A percentile compares a stretch with the other conserved stretches of the same genome.
Evolutionary conservation across 2,888 invertebrate species (phyloP).

Genomic region (Melieria picta): DNA sequence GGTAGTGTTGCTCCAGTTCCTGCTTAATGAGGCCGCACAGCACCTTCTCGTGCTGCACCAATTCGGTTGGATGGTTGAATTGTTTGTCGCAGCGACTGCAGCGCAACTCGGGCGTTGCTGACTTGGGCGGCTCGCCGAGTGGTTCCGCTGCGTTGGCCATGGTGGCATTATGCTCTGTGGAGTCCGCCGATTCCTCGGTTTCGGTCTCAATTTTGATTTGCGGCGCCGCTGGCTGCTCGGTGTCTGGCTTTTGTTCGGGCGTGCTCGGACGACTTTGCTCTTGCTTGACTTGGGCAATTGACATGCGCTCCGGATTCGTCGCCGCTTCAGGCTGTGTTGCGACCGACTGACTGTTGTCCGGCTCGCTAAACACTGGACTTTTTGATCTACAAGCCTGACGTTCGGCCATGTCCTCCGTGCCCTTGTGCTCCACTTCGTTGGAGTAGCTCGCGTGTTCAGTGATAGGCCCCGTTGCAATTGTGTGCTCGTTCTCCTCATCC

Average conservation of each 20-base stretch:
- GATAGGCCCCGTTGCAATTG: slow-evolving; percentile 55
- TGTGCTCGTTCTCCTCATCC: slow-evolving; percentile 65
- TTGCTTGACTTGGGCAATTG: slow-evolving; percentile 41
- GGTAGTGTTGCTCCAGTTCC: slow-evolving; percentile 76
- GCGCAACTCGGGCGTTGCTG: slow-evolving; percentile 57
- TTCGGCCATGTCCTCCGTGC: background rate
- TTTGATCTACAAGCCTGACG: background rate
- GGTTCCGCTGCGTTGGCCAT: background rate
- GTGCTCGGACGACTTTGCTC: slow-evolving; percentile 59
- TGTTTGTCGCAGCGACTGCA: slow-evolving; percentile 72
- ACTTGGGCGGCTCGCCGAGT: background rate
- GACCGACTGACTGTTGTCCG: slow-evolving; percentile 30
- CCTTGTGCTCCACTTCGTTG: slow-evolving; percentile 64
- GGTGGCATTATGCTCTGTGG: background rate
- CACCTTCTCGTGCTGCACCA: slow-evolving; percentile 79
- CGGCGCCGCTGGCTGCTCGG: slow-evolving; percentile 28
- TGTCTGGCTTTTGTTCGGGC: slow-evolving; percentile 34
- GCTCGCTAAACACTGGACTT: background rate
- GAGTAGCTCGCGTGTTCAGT: background rate
- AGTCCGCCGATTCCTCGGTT: slow-evolving; percentile 8
- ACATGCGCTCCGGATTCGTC: no score
- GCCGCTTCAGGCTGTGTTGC: background rate
- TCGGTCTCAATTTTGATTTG: slow-evolving; percentile 42
- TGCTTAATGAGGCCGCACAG: slow-evolving; percentile 67
- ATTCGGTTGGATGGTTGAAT: slow-evolving; percentile 71